phyloP scores from a whole-genome alignment of 2,888 invertebrate species.

The Melipona beecheii region DNA sequence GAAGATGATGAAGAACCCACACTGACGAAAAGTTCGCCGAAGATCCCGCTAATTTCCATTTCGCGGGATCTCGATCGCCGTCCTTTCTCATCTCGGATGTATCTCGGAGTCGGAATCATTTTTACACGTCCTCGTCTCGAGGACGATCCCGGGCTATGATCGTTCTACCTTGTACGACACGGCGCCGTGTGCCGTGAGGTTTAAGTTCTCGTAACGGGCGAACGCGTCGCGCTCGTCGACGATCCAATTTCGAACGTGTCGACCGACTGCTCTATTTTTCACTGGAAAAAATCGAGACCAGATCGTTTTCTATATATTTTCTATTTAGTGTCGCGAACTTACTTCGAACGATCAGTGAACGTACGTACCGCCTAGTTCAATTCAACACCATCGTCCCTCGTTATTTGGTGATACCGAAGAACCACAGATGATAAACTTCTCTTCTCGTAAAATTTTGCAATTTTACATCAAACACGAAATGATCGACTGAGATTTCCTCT shows the following conservation, averaged over 20 bases:
- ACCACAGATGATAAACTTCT: neutral
- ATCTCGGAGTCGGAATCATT: neutral
- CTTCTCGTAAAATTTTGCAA: neutral
- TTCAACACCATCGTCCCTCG: neutral
- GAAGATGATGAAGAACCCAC: conserved; percentile 82
- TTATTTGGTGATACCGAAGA: neutral
- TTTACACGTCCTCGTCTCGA: neutral
- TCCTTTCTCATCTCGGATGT: conserved; percentile 31
- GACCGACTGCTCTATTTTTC: conserved; percentile 31
- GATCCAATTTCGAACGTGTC: conserved; percentile 25
- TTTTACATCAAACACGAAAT: neutral
- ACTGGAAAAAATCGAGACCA: neutral
- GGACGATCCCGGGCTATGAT: neutral
- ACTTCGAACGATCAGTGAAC: conserved; percentile 5
- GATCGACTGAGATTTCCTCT: too few species aligned
- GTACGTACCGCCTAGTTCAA: neutral
- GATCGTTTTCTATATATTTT: conserved; percentile 47
- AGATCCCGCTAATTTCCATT: conserved; percentile 40
- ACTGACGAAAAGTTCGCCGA: conserved; percentile 63
- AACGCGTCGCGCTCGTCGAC: neutral
- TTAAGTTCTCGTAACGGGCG: conserved; percentile 1
- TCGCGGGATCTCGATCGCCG: conserved; percentile 45
- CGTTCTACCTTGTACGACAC: conserved; percentile 1
- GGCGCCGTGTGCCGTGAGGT: neutral
- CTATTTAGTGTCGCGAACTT: conserved; percentile 3